These are phyloP conservation scores for Amblyopsis hoosieri DNA, from an alignment of 2,797 vertebrate genomes.

Conservation along the genomic window DNA sequence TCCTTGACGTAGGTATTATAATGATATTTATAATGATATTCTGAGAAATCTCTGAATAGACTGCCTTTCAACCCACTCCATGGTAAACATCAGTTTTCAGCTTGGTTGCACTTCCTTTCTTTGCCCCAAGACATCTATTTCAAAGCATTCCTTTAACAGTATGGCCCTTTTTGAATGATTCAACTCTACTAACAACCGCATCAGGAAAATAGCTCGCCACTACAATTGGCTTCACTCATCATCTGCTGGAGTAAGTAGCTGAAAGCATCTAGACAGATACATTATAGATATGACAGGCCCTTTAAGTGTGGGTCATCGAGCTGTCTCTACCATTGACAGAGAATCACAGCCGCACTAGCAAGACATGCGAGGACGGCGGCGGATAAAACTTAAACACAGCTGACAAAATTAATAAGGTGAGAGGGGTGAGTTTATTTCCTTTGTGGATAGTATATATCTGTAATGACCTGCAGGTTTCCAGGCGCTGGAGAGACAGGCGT, in stretches of 20 bases:
- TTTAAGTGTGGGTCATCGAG: conserved; percentile 61
- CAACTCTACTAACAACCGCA: conserved; percentile 47
- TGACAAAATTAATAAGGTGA: conserved; percentile 73
- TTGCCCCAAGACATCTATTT: conserved; percentile 1
- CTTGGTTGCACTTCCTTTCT: conserved; percentile 15
- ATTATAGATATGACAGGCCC: conserved; percentile 68
- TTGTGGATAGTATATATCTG: conserved; percentile 50
- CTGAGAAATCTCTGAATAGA: conserved; percentile 1
- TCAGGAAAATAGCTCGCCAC: conserved; percentile 40
- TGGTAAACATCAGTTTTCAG: conserved; percentile 8
- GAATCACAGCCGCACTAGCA: conserved; percentile 40
- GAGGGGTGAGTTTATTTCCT: conserved; percentile 62
- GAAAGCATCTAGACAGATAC: conserved; percentile 60
- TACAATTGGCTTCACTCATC: conserved; percentile 53
- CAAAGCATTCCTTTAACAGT: conserved; percentile 11
- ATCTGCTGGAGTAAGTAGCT: conserved; percentile 53
- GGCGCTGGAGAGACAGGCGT: conserved; percentile 42
- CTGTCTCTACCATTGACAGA: conserved; percentile 54
- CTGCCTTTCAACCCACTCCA: not conserved
- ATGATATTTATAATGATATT: not conserved
- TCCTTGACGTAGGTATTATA: not conserved
- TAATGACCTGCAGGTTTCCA: conserved; percentile 56
- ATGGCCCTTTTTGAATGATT: conserved; percentile 32
- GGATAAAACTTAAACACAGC: conserved; percentile 70
- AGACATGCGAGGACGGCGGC: conserved; percentile 27